These are phyloP conservation scores for Erebia palarica DNA, from an alignment of 2,888 invertebrate genomes.

Conservation along the genomic window DNA sequence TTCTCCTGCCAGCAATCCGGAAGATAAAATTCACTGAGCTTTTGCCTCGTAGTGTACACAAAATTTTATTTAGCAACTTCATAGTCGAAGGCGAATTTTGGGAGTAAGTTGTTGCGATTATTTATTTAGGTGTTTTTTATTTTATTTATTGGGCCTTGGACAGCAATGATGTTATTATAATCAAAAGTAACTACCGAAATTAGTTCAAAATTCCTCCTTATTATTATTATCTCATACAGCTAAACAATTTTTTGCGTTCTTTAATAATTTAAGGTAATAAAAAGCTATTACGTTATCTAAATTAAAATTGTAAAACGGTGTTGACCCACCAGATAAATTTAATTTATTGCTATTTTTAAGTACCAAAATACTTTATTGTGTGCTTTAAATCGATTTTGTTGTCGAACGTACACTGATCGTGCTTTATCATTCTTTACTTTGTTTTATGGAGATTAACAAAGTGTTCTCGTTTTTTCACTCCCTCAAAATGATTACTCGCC, in stretches of 20 bases:
- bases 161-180: no score
- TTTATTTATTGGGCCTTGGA: not conserved
- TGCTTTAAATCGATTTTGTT: conserved; percentile 32
- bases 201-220: no score
- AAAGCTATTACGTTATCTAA: no score
- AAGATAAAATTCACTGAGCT: conserved; percentile 47
- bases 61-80: conserved; percentile 42
- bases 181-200: no score
- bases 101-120: conserved; percentile 22
- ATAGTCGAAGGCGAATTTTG: conserved; percentile 37
- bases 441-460: conserved; percentile 58
- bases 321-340: not conserved
- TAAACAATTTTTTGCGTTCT: no score
- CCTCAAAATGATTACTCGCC: conserved; percentile 52
- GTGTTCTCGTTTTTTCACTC: conserved; percentile 46
- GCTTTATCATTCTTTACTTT: conserved; percentile 57
- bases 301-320: not conserved
- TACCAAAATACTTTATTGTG: conserved; percentile 25
- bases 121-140: not conserved
- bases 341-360: conserved; percentile 1
- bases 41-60: conserved; percentile 39
- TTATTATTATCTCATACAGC: no score
- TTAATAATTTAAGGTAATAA: no score
- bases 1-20: conserved; percentile 48
- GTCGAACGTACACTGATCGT: conserved; percentile 47